Evolutionary conservation across 2,888 invertebrate species (phyloP), one percentile per base, ranked within the genome.

Genomic region (Polia nebulosa): DNA sequence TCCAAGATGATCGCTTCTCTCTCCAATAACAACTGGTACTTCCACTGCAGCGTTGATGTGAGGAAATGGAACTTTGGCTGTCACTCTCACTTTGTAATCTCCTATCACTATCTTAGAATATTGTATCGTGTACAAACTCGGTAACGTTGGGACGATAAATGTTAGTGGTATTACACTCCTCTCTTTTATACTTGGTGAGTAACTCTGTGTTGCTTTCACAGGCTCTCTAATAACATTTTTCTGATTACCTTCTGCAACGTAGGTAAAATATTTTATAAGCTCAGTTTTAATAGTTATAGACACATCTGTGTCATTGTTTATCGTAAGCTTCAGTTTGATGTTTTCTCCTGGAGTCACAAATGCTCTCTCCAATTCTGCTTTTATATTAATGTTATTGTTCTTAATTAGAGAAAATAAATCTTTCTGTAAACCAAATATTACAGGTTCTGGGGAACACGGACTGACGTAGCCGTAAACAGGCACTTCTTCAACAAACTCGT

Each of bases 1-100:
- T n/a, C 55, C 49, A n/a, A 36, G n/a, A 11, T n/a, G 20, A 36
- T 57, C 13, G 41, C 49, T 47, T 36, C 55, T 60, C 39, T 84
- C 80, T 13, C 87, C 86, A 53, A 89, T 82, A 6, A 85, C 82
- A 34, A 89, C 77, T 39, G 87, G 87, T 34, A 87, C 74, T 29
- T 86, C 81, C 1, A 74, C 60, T 6, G 59, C 45, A 8, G 80
- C 67, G 70, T 86, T 87, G 1, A 67, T 64, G 49, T 87, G 72
- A 17, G 84, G 88, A 15, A 87, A 69, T 0, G 88, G 87, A 0
- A 89, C 47, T 52, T 72, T 69, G 0, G 75, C 61, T 0, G 84
- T 87, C 2, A 89, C 74, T 59, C 74, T 83, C 1, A 88, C 61
- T 53, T 60, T 75, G 27, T 82, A 89, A 5, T 86, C 79, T 29